Percentiles rank a stretch among this genome's conserved stretches.
Conservation (phyloP, 1,140 invertebrate genomes). For the Lethrus apterus region DNA sequence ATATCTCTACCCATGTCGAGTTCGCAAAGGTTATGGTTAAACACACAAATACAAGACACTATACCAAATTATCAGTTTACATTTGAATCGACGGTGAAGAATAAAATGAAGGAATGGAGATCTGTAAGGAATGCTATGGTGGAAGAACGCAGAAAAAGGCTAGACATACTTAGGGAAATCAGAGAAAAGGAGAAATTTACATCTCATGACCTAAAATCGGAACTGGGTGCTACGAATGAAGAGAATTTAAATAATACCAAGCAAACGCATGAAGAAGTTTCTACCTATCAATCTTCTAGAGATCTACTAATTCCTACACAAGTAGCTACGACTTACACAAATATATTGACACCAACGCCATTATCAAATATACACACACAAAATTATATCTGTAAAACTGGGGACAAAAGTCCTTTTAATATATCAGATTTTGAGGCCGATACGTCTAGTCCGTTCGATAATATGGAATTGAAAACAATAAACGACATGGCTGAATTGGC, state of each 20-base stretch:
- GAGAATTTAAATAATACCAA: constrained; percentile 17
- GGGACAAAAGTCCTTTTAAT: constrained; percentile 35
- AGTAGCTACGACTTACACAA: constrained; percentile 22
- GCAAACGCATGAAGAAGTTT: constrained; percentile 12
- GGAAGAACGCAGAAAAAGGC: constrained; percentile 49
- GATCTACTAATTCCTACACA: constrained; percentile 30
- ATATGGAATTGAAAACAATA: constrained; percentile 82
- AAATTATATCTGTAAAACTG: constrained; percentile 18
- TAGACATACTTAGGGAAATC: constrained; percentile 44
- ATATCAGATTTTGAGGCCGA: constrained; percentile 75
- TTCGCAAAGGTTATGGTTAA: constrained; percentile 49
- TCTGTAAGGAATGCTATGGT: constrained; percentile 52
- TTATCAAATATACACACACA: constrained; percentile 19
- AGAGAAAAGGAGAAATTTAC: constrained; percentile 17
- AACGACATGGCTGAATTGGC: constrained; percentile 84
- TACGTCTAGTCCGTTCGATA: constrained; percentile 84
- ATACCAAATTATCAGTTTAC: constrained; percentile 58
- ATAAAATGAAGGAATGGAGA: constrained; percentile 61
- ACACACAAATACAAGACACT: constrained; percentile 47
- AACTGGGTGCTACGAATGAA: too few relatives aligned
- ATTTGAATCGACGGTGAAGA: constrained; percentile 61
- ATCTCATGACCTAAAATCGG: too few relatives aligned
- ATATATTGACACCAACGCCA: constrained; percentile 34
- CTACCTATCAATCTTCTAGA: constrained; percentile 22
- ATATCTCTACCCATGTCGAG: constrained; percentile 61